Conservation (phyloP, 2,888 invertebrate genomes). For the Melanophora roralis region DNA sequence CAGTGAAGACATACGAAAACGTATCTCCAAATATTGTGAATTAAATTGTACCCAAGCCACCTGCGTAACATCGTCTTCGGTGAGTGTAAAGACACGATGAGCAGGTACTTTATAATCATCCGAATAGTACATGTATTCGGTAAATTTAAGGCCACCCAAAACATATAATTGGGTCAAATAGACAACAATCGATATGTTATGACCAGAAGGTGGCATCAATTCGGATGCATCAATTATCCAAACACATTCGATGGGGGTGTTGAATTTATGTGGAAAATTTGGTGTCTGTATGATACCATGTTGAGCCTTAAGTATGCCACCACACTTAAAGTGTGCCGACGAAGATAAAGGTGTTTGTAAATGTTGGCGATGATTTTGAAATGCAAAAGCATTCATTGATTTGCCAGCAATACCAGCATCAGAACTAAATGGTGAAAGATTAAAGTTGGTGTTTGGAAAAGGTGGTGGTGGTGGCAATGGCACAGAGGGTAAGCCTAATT, state of each 20-base stretch:
- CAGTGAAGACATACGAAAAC: conserved; percentile 83
- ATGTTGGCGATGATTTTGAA: conserved; percentile 20
- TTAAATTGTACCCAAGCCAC: conserved; percentile 81
- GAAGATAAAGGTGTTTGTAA: conserved; percentile 38
- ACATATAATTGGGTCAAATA: conserved; percentile 94
- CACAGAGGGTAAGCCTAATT: conserved; percentile 70
- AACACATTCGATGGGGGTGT: conserved; percentile 88
- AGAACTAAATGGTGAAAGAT: conserved; percentile 62
- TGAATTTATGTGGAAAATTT: conserved; percentile 88
- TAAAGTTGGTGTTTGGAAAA: conserved; percentile 68
- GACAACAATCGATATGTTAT: conserved; percentile 86
- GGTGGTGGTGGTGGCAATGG: conserved; percentile 72
- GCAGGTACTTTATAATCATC: conserved; percentile 83
- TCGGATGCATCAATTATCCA: conserved; percentile 92
- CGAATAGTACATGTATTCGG: conserved; percentile 87
- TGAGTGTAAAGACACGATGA: conserved; percentile 82
- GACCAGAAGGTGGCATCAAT: conserved; percentile 75
- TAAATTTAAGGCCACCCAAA: conserved; percentile 86
- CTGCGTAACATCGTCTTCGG: conserved; percentile 85
- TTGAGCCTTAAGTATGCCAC: conserved; percentile 82
- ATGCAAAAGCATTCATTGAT: conserved; percentile 55
- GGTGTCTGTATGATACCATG: conserved; percentile 89
- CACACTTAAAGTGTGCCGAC: conserved; percentile 77
- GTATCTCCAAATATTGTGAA: conserved; percentile 87
- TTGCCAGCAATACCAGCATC: neutral